Evolutionary conservation across 2,113 vertebrate species (phyloP).

Genomic region (Lethenteron camtschaticum): DNA sequence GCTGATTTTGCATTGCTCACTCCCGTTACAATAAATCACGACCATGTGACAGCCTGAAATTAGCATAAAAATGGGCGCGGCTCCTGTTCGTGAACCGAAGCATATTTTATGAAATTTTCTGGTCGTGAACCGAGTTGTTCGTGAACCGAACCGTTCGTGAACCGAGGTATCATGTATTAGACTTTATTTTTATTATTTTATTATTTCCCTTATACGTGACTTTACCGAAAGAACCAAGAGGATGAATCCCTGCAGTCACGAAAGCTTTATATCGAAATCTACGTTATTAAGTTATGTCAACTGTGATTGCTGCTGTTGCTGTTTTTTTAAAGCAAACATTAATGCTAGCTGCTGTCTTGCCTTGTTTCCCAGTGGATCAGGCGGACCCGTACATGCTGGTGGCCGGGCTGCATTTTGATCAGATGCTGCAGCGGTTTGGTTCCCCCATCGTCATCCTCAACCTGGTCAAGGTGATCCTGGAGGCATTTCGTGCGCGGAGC

Average conservation of each 20-base stretch:
- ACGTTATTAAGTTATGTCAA: not conserved
- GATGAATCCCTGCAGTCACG: too few relatives aligned
- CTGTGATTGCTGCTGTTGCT: not conserved
- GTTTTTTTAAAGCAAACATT: not conserved
- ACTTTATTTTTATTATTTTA: not conserved
- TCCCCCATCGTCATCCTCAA: constrained; percentile 94
- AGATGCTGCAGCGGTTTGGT: constrained; percentile 93
- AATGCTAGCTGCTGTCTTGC: not conserved
- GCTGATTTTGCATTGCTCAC: too few relatives aligned
- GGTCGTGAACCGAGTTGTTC: too few relatives aligned
- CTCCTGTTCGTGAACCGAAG: too few relatives aligned
- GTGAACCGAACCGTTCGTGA: too few relatives aligned
- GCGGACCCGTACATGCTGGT: constrained; percentile 80
- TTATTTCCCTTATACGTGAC: not conserved
- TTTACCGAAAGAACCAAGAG: not conserved
- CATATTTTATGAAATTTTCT: too few relatives aligned
- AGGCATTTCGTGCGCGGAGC: not conserved
- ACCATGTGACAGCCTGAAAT: too few relatives aligned
- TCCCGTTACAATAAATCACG: too few relatives aligned
- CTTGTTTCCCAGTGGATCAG: constrained; percentile 54
- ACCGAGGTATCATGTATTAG: not conserved
- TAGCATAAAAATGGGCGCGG: too few relatives aligned
- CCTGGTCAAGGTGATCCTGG: constrained; percentile 68
- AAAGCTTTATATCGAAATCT: not conserved
- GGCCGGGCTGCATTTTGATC: constrained; percentile 83